These are phyloP conservation scores for Sericinus montela DNA, from an alignment of 2,888 invertebrate genomes.

Conservation along the genomic window DNA sequence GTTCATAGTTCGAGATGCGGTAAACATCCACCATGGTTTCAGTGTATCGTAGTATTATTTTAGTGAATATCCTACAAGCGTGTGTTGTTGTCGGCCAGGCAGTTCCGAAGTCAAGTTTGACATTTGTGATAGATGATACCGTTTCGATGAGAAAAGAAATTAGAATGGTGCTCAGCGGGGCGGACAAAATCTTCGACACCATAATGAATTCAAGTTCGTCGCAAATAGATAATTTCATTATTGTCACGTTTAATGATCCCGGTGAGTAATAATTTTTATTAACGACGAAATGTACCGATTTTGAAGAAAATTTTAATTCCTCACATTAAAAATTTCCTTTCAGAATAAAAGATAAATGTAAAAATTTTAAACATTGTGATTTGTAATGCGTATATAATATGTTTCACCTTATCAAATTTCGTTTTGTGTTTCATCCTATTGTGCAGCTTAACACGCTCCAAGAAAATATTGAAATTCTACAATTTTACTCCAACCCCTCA, in stretches of 20 bases:
- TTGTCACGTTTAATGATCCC: conserved; percentile 59
- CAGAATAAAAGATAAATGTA: too few species aligned
- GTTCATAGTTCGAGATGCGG: neutral
- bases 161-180: conserved; percentile 36
- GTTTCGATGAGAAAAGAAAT: conserved; percentile 50
- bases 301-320: too few species aligned
- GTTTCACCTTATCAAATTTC: too few species aligned
- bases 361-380: too few species aligned
- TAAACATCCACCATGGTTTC: conserved; percentile 1
- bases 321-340: too few species aligned
- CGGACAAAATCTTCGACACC: conserved; percentile 46
- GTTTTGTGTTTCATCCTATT: too few species aligned
- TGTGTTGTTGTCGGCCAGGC: neutral
- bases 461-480: too few species aligned
- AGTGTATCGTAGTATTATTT: neutral
- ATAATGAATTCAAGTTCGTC: conserved; percentile 40
- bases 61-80: neutral
- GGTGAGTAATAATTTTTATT: conserved; percentile 29
- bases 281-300: too few species aligned
- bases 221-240: conserved; percentile 48
- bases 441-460: too few species aligned
- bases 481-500: too few species aligned
- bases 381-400: too few species aligned
- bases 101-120: conserved; percentile 35
- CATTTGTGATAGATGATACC: conserved; percentile 57